Conservation (phyloP, 2,113 vertebrate species). For the Malaclemys terrapin region DNA sequence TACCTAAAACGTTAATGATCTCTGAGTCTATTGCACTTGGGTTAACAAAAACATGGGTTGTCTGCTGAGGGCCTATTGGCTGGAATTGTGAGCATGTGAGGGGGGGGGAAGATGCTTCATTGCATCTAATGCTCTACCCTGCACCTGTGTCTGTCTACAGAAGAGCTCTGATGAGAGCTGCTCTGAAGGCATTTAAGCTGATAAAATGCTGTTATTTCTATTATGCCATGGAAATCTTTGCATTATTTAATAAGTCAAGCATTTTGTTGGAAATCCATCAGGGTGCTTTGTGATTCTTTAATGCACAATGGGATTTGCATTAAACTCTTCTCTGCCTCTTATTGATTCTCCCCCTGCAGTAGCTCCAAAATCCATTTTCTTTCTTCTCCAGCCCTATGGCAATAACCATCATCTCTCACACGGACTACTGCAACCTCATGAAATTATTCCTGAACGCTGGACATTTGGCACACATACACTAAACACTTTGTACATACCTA, state of each 20-base stretch:
- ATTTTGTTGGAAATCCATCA: not conserved
- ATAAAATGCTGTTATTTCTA: not conserved
- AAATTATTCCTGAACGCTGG: not conserved
- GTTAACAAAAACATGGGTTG: not conserved
- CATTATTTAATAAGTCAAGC: not conserved
- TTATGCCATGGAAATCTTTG: not conserved
- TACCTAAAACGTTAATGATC: not conserved
- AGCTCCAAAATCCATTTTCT: not conserved
- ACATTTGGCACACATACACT: not conserved
- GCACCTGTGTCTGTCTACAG: not conserved
- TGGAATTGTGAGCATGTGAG: not conserved
- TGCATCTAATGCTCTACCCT: not conserved
- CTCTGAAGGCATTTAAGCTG: not conserved
- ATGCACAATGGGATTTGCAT: not conserved
- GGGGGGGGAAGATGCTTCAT: not conserved
- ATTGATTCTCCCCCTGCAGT: not conserved
- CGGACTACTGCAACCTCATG: not conserved
- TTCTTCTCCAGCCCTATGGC: not conserved
- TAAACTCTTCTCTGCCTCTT: not conserved
- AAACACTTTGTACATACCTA: not conserved
- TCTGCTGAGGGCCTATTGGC: not conserved
- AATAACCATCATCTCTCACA: accelerated
- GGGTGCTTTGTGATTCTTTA: not conserved
- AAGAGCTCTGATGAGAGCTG: not conserved
- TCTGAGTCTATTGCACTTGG: not conserved